These are phyloP conservation scores for Promerops cafer DNA, from an alignment of 2,113 vertebrate genomes.

Conservation along the genomic window DNA sequence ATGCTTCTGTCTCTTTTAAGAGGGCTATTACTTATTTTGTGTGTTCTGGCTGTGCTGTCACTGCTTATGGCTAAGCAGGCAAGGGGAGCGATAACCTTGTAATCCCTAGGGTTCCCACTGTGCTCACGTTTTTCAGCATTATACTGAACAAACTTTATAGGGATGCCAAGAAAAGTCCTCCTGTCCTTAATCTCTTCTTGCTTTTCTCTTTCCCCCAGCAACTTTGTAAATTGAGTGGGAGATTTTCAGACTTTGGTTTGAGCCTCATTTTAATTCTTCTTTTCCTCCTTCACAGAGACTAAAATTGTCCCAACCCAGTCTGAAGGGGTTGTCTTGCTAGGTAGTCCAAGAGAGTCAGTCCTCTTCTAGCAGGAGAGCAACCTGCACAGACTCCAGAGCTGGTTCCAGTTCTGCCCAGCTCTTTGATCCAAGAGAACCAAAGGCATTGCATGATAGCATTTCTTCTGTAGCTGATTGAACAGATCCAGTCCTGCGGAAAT, in stretches of 20 bases:
- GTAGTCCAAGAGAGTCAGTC: background rate
- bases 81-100: background rate
- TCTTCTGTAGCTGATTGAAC: background rate
- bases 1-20: accelerated
- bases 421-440: background rate
- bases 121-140: accelerated
- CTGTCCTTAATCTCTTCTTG: background rate
- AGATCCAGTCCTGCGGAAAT: background rate
- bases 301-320: background rate
- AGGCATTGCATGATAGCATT: accelerated
- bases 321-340: background rate
- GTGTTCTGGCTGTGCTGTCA: background rate
- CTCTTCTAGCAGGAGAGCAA: background rate
- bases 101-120: background rate
- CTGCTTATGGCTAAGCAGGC: background rate
- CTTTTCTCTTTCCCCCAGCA: background rate
- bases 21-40: background rate
- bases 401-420: background rate
- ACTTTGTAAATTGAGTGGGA: background rate
- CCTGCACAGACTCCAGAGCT: background rate
- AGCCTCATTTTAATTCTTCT: background rate
- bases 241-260: background rate
- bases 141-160: background rate
- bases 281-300: background rate
- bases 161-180: background rate